A percentile compares a stretch with the other conserved stretches of the same genome.
Evolutionary conservation across 2,888 invertebrate species (phyloP).

Genomic region (Morinoia aosen): DNA sequence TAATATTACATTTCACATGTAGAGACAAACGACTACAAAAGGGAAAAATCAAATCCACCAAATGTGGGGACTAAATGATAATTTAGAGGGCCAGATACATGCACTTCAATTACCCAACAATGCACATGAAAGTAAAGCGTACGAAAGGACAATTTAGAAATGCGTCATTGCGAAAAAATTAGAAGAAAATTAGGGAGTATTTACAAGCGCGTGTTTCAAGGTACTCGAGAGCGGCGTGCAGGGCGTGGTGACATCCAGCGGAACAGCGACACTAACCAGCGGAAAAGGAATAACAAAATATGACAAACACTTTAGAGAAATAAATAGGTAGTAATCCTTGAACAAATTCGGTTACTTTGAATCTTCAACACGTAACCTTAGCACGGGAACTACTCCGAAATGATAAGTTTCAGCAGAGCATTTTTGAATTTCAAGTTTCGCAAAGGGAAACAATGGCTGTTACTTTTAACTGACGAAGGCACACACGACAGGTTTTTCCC

Average conservation of each 20-base stretch:
- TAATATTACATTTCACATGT: conserved; percentile 34
- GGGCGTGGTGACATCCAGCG: not conserved
- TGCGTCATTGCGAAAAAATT: not conserved
- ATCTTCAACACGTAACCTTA: not conserved
- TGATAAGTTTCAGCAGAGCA: not conserved
- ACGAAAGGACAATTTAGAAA: not conserved
- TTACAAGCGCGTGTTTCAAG: not conserved
- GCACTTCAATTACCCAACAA: not conserved
- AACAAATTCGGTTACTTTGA: not conserved
- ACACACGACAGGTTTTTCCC: not conserved
- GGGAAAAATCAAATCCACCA: not conserved
- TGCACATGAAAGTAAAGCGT: not conserved
- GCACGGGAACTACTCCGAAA: not conserved
- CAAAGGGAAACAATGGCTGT: not conserved
- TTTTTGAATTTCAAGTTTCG: not conserved
- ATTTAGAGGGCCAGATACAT: not conserved
- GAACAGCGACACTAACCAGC: not conserved
- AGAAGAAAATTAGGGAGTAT: not conserved
- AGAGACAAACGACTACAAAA: conserved; percentile 14
- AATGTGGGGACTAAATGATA: not conserved
- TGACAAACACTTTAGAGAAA: not conserved
- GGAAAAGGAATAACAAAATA: not conserved
- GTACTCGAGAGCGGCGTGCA: not conserved
- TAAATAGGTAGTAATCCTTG: not conserved
- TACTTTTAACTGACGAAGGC: not conserved